Evolutionary conservation across 2,888 invertebrate genomes (phyloP), one percentile per base, ranked within the genome.

Genomic region (Horisme vitalbata): DNA sequence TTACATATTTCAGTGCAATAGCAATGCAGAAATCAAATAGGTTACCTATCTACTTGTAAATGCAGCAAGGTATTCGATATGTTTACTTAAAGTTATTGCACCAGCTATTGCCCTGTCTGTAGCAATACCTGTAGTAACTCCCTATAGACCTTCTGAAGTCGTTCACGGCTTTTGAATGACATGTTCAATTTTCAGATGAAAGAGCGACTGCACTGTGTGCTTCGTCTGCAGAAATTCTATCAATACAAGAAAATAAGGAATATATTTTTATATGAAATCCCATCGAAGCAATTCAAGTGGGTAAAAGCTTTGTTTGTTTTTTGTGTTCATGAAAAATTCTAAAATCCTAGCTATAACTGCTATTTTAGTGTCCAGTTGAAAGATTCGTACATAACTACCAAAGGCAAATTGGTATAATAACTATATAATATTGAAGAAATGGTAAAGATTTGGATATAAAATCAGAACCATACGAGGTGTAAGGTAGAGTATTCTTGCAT

Each of bases 401-500:
- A n/a, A n/a, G n/a, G n/a, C n/a, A n/a, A n/a, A n/a, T n/a, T n/a
- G n/a, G n/a, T n/a, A n/a, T n/a, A n/a, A n/a, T n/a, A n/a, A n/a
- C n/a, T n/a, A n/a, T n/a, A n/a, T n/a, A n/a, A n/a, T n/a, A n/a
- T n/a, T n/a, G 12, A 4, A 23, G 14, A 36, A 13, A 20, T 20
- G 13, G 52, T 57, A 63, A n/a, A n/a, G n/a, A n/a, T n/a, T n/a
- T 63, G 57, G 36, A 37, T 65, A 74, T 75, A 71, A 78, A 77
- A 83, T 81, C 77, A 70, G 64, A 62, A 58, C 65, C 68, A 71
- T 71, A 65, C 60, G 68, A 76, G 68, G 71, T 71, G 71, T 70
- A 75, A 66, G 71, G 68, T 73, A 73, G 69, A 71, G 71, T 68
- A 76, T 79, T 75, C 71, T 31, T 55, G 65, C 76, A 86, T 87